Evolutionary conservation across 2,888 invertebrate species (phyloP).

Genomic region (Melolontha melolontha): DNA sequence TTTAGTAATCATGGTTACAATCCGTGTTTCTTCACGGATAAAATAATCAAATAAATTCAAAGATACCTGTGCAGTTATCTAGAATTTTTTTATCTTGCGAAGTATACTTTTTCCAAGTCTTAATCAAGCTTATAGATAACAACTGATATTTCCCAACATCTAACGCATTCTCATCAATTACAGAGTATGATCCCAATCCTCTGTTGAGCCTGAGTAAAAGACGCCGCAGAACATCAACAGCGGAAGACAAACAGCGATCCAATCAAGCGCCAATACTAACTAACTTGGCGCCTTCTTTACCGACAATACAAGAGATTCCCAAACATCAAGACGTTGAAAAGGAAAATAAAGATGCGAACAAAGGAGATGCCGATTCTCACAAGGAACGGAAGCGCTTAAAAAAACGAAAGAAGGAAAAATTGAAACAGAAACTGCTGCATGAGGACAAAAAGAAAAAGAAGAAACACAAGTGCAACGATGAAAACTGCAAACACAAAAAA

Average conservation of each 20-base stretch:
- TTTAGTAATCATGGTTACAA: no score
- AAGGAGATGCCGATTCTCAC: constrained; percentile 65
- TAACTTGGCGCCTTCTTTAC: constrained; percentile 42
- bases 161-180: constrained; percentile 57
- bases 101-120: no score
- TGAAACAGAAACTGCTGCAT: constrained; percentile 66
- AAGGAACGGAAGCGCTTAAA: constrained; percentile 76
- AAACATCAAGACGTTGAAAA: constrained; percentile 48
- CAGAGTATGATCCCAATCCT: constrained; percentile 88
- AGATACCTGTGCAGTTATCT: no score
- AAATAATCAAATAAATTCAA: no score
- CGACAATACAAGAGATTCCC: constrained; percentile 36
- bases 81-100: no score
- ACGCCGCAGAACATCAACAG: constrained; percentile 77
- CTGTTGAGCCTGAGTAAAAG: constrained; percentile 81
- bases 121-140: no score
- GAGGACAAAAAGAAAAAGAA: constrained; percentile 74
- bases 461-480: constrained; percentile 77
- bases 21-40: no score
- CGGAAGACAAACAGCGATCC: constrained; percentile 64
- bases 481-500: constrained; percentile 78
- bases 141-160: no score
- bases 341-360: constrained; percentile 57
- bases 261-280: constrained; percentile 42
- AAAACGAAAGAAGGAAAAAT: constrained; percentile 76